A percentile compares a stretch with the other conserved stretches of the same genome.
Evolutionary conservation across 2,113 vertebrate genomes (phyloP).

Genomic region (Toxotes jaculatrix): DNA sequence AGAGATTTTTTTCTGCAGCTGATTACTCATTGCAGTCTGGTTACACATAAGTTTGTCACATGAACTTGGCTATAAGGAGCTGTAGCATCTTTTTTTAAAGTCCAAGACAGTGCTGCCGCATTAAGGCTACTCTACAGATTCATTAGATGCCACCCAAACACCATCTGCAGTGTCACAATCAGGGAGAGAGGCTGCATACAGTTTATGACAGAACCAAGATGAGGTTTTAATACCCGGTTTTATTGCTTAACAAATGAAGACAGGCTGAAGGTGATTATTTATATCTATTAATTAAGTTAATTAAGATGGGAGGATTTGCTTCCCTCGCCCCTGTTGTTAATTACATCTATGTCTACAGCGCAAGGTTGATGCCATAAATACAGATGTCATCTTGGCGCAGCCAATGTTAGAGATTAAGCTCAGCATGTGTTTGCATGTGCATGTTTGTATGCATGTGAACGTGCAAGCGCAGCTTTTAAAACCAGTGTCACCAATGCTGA

Average conservation of each 20-base stretch:
- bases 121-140: conserved; percentile 50
- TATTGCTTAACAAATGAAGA: conserved; percentile 84
- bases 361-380: conserved; percentile 64
- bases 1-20: conserved; percentile 43
- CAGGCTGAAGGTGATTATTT: conserved; percentile 83
- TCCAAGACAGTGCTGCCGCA: conserved; percentile 39
- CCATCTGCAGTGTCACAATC: conserved; percentile 74
- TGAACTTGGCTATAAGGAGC: conserved; percentile 57
- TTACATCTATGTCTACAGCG: conserved; percentile 65
- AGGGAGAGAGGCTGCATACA: conserved; percentile 63
- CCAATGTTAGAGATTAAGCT: conserved; percentile 46
- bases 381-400: conserved; percentile 67
- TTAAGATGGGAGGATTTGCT: conserved; percentile 79
- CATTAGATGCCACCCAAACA: conserved; percentile 61
- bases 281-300: conserved; percentile 85
- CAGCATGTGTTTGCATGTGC: conserved; percentile 21
- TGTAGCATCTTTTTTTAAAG: conserved; percentile 49
- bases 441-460: conserved; percentile 6
- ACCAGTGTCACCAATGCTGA: not conserved
- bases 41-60: conserved; percentile 69
- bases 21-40: conserved; percentile 62
- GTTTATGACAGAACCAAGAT: conserved; percentile 80
- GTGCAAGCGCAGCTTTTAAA: conserved; percentile 9
- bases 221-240: conserved; percentile 79
- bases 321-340: conserved; percentile 74